A percentile compares a stretch with the other conserved stretches of the same genome.
These are phyloP conservation scores for Epizoanthus illoricatus DNA, from an alignment of 92 coral and sea anemone species.

Conservation along the genomic window DNA sequence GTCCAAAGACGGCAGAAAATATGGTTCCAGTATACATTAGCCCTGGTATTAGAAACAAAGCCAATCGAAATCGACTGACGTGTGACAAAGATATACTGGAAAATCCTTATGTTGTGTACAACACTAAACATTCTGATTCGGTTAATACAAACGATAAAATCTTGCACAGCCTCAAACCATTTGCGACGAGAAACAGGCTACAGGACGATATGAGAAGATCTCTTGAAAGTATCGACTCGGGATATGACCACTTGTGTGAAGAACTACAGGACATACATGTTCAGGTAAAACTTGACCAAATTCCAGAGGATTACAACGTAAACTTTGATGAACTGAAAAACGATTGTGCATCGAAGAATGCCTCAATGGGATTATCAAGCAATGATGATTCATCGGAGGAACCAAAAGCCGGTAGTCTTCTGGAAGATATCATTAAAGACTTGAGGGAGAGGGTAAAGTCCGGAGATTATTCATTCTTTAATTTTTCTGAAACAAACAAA, in stretches of 20 bases:
- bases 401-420: background rate
- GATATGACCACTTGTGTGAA: constrained; percentile 20
- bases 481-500: background rate
- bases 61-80: no score
- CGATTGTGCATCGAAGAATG: background rate
- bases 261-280: background rate
- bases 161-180: background rate
- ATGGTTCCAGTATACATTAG: no score
- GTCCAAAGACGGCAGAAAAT: no score
- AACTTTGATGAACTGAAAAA: background rate
- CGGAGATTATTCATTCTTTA: background rate
- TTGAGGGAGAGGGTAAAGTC: background rate
- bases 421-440: constrained; percentile 23
- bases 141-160: no score
- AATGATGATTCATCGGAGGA: background rate
- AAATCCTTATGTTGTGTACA: no score
- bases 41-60: no score
- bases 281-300: background rate
- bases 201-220: background rate
- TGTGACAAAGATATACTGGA: no score
- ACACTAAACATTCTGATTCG: no score
- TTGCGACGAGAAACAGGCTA: background rate
- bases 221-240: constrained; percentile 29
- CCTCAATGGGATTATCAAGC: background rate
- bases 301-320: background rate